phyloP scores from a whole-genome alignment of 2,888 invertebrate genomes.

The Hoplodrina blanda region DNA sequence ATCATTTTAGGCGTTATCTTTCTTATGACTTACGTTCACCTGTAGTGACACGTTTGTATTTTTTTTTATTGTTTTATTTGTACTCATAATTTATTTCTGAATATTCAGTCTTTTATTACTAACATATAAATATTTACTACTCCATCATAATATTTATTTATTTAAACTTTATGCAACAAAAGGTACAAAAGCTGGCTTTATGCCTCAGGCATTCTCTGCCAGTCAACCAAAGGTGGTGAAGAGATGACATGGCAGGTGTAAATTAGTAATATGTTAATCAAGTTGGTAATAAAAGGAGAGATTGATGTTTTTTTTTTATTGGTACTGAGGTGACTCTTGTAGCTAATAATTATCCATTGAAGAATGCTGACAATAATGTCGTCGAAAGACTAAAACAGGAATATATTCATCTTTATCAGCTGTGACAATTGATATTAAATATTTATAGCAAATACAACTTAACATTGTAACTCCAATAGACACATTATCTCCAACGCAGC shows the following conservation, averaged over 20 bases:
- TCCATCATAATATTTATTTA: not conserved
- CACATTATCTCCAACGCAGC: conserved; percentile 27
- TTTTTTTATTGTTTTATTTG: not conserved
- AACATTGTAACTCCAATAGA: conserved; percentile 17
- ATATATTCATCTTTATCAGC: not conserved
- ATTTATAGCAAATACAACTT: not conserved
- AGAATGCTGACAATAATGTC: not conserved
- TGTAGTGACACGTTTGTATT: not conserved
- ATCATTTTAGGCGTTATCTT: conserved; percentile 31
- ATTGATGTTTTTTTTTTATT: not conserved
- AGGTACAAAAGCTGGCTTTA: too few relatives aligned
- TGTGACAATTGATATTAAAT: conserved; percentile 9
- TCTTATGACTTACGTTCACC: conserved; percentile 13
- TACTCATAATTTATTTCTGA: not conserved
- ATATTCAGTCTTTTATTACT: conserved; percentile 3
- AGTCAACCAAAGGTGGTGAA: too few relatives aligned
- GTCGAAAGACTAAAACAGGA: not conserved
- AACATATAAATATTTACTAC: not conserved
- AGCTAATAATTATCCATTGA: not conserved
- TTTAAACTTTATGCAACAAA: too few relatives aligned
- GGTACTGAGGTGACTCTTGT: not conserved
- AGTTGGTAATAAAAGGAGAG: conserved; percentile 4
- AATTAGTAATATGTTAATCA: not conserved
- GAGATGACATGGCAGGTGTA: too few relatives aligned
- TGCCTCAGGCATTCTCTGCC: too few relatives aligned